phyloP scores from a whole-genome alignment of 2,113 vertebrate species.

The Barbus barbus region DNA sequence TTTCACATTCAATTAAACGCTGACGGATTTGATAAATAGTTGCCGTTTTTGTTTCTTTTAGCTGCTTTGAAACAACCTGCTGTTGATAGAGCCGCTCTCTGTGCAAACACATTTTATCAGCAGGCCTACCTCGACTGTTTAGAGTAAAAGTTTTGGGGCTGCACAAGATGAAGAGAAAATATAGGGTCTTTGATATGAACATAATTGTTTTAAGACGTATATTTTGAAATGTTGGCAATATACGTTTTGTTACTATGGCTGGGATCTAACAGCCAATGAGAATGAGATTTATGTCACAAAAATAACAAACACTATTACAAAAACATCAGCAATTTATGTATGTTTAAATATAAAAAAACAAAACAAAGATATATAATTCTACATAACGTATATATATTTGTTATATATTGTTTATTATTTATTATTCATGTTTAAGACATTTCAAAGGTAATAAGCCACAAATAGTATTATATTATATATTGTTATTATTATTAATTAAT shows the following conservation, averaged over 20 bases:
- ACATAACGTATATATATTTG: too few species aligned
- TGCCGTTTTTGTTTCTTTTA: constrained; percentile 40
- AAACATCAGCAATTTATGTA: background rate
- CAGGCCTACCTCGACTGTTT: constrained; percentile 1
- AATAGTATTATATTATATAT: too few species aligned
- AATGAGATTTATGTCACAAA: background rate
- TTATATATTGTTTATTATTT: too few species aligned
- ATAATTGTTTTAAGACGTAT: background rate
- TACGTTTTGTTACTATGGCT: background rate
- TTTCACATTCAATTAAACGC: constrained; percentile 65
- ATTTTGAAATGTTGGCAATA: background rate
- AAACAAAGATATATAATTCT: too few species aligned
- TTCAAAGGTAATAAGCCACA: too few species aligned
- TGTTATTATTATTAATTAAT: too few species aligned
- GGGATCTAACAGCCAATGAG: background rate
- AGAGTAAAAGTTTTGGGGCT: background rate
- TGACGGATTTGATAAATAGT: constrained; percentile 62
- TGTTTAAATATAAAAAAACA: background rate
- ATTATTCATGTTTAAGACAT: too few species aligned
- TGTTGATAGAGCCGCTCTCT: constrained; percentile 39
- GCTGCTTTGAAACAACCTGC: constrained; percentile 50
- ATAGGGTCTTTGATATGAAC: background rate
- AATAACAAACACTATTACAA: background rate
- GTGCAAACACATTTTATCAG: constrained; percentile 20
- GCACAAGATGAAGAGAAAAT: background rate